A percentile compares a stretch with the other conserved stretches of the same genome.
phyloP scores from a whole-genome alignment of 2,797 vertebrate species.

The Eospalax fontanierii region DNA sequence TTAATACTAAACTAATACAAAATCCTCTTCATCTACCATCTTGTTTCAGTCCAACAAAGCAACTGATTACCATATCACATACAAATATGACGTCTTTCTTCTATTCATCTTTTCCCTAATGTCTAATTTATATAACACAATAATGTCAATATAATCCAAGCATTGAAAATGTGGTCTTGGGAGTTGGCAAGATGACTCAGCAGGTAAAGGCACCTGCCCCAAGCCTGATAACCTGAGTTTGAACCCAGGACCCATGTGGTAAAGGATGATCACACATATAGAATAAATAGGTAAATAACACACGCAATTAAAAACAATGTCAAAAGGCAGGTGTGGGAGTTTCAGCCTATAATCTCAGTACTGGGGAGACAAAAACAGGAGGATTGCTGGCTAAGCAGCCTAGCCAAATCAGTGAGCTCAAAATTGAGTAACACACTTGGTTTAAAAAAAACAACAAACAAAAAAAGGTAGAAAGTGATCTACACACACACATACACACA shows the following conservation, averaged over 20 bases:
- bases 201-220: not conserved
- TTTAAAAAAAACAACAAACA: not conserved
- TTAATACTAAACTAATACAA: conserved; percentile 46
- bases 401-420: not conserved
- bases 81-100: conserved; percentile 28
- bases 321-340: too few relatives aligned
- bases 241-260: not conserved
- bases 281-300: not conserved
- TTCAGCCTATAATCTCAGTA: not conserved
- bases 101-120: conserved; percentile 7
- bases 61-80: not conserved
- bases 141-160: not conserved
- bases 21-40: not conserved
- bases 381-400: not conserved
- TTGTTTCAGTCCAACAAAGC: conserved; percentile 44
- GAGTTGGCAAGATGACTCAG: not conserved
- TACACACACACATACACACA: not conserved
- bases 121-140: not conserved
- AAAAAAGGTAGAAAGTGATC: not conserved
- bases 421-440: not conserved
- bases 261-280: not conserved
- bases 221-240: not conserved
- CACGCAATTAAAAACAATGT: not conserved
- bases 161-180: not conserved
- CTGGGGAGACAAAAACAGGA: not conserved